Evolutionary conservation across 2,797 vertebrate genomes (phyloP), one percentile per base, ranked within the genome.

Genomic region (Dallia pectoralis): DNA sequence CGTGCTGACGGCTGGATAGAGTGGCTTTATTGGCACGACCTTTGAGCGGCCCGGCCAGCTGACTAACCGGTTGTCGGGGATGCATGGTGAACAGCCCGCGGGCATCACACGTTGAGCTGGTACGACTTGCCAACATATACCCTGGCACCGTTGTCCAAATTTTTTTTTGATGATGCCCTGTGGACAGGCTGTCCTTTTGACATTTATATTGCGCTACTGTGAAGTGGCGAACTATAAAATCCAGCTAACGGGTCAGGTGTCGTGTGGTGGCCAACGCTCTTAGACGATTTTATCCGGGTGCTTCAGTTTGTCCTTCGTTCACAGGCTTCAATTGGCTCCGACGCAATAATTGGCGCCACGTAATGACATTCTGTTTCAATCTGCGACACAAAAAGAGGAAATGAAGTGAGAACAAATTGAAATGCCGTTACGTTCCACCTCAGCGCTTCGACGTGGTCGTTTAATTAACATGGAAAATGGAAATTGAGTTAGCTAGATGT

Each of bases 21-120:
- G 59, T 48, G 82, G 77, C 73, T 74, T 85, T 81, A 83, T 84
- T 84, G 81, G 83, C 77, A 80, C 84, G 88, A 90, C 87, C 85
- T 88, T 91, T 85, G 29, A 15, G 27, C 69, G 78, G 63, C 66
- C 83, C 76, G 74, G 67, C 56, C 66, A n/a, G 79, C 73, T 62
- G 67, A 70, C 69, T 70, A 77, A 82, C 85, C 67, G 83, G 83
- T 82, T 74, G 75, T 25, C 80, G 69, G 3, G 72, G 61, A 77
- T 82, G 74, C 87, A 84, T 73, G 67, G 77, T 82, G 77, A 84
- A 65, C 71, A 76, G 70, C 79, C 80, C 75, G 69, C 22, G 15
- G 22, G 51, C 19, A 22, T 36, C 29, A 59, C 47, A 69, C 6
- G 11, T 8, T 29, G 44, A 3, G 27, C 16, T 19, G 8, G 27